Evolutionary conservation across 2,888 invertebrate genomes (phyloP), one percentile per base, ranked within the genome.

Genomic region (Ormia ochracea): DNA sequence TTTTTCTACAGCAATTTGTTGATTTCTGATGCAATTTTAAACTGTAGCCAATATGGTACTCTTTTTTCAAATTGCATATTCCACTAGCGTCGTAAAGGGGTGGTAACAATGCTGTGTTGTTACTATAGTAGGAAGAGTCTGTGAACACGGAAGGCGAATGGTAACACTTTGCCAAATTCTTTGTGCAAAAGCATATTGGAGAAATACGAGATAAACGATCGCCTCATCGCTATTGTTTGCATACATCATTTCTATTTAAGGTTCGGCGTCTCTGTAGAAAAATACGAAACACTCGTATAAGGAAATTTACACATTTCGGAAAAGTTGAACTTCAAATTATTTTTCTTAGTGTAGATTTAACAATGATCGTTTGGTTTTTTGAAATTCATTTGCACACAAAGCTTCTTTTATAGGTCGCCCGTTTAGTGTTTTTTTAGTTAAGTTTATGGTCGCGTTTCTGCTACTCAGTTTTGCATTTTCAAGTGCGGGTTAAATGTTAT

Each of bases 11-110:
- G 72, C 81, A 82, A 82, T 81, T 82, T 82, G 82, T 82, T 82
- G 82, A 82, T 82, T 82, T 82, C 82, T 80, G 78, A 78, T 82
- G 78, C 72, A 78, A 78, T 82, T 82, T 82, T 82, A 65, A 79
- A 80, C 43, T 72, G 75, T 56, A 79, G 58, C 65, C 69, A 74
- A 38, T 56, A 3, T 38, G 45, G 43, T 69, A n/a, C n/a, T 58
- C 63, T 66, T 68, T 52, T n/a, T 28, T 33, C 23, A 41, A 9
- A 2, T 19, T 54, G 5, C 33, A 6, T 19, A 31, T 73, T 74
- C 56, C 52, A 73, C 68, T 69, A 38, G 48, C 59, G 58, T 72
- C 63, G 58, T 58, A 36, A 50, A 59, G 17, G 72, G 52, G 54
- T 48, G 72, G 66, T 33, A 61, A 68, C 45, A 59, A 61, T 72